Evolutionary conservation across 2,888 invertebrate species (phyloP).

Genomic region (Tachina grossa): DNA sequence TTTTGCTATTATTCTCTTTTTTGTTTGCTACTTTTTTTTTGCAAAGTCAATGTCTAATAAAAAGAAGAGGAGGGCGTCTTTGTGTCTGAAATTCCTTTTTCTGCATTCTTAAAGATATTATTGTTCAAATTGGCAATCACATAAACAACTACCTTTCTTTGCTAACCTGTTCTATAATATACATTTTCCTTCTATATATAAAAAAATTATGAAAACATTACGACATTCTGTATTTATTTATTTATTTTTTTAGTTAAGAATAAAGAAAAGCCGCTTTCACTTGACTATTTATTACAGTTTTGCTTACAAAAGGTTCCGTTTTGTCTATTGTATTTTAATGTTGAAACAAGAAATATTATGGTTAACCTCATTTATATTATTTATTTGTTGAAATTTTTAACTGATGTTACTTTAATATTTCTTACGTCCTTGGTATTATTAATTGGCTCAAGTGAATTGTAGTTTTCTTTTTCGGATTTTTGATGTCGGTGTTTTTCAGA

Average conservation of each 20-base stretch:
- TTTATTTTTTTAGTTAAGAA: not conserved
- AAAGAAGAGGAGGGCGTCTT: conserved; percentile 47
- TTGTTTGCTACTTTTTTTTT: conserved; percentile 5
- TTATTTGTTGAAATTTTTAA: conserved; percentile 17
- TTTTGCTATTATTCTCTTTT: not conserved
- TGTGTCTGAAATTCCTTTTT: conserved; percentile 52
- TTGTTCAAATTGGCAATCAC: conserved; percentile 55
- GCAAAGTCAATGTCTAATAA: conserved; percentile 5
- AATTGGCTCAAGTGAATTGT: conserved; percentile 74
- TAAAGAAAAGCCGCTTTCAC: conserved; percentile 40
- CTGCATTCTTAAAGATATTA: conserved; percentile 44
- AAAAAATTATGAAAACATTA: conserved; percentile 51
- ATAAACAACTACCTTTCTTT: conserved; percentile 36
- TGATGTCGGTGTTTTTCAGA: conserved; percentile 52
- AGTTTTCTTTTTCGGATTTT: conserved; percentile 41
- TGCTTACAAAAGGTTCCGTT: conserved; percentile 68
- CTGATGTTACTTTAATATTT: conserved; percentile 26
- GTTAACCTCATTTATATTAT: conserved; percentile 25
- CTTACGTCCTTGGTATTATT: conserved; percentile 65
- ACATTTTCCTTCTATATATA: conserved; percentile 12
- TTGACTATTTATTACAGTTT: conserved; percentile 34
- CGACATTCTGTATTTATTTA: conserved; percentile 46
- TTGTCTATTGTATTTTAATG: conserved; percentile 61
- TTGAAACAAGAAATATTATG: conserved; percentile 25
- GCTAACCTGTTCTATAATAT: conserved; percentile 46